These are phyloP conservation scores for Dasyprocta punctata DNA, from an alignment of 2,113 vertebrate genomes.

Conservation along the genomic window DNA sequence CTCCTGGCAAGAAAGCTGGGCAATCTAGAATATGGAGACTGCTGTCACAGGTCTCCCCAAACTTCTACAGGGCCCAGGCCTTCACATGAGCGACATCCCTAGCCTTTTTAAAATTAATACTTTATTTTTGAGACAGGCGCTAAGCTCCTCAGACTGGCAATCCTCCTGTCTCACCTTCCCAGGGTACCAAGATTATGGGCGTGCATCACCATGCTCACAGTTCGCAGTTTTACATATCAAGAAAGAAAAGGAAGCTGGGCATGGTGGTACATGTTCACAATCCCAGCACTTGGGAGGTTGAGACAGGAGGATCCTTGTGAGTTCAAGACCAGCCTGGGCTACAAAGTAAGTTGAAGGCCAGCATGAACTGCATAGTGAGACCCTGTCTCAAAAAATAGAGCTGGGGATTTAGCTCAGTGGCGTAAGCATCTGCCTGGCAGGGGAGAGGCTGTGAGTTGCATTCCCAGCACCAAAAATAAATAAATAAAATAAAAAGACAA, in stretches of 20 bases:
- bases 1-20: neutral
- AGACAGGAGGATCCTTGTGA: too few relatives aligned
- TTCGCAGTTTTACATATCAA: constrained; percentile 9
- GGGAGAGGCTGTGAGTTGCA: too few relatives aligned
- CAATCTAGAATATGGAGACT: neutral
- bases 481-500: too few relatives aligned
- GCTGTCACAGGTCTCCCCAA: neutral
- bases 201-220: neutral
- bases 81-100: neutral
- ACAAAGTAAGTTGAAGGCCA: too few relatives aligned
- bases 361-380: too few relatives aligned
- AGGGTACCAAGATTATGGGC: neutral
- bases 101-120: neutral
- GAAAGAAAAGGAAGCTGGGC: neutral
- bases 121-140: neutral
- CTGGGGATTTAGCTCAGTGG: too few relatives aligned
- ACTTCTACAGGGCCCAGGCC: neutral
- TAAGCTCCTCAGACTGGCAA: neutral
- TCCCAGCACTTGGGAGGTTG: too few relatives aligned
- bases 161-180: neutral
- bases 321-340: too few relatives aligned
- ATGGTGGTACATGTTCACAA: too few relatives aligned
- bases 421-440: too few relatives aligned
- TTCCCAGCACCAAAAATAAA: too few relatives aligned
- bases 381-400: too few relatives aligned